These are phyloP conservation scores for Cheilosia pagana DNA, from an alignment of 2,888 invertebrate genomes.

Conservation along the genomic window DNA sequence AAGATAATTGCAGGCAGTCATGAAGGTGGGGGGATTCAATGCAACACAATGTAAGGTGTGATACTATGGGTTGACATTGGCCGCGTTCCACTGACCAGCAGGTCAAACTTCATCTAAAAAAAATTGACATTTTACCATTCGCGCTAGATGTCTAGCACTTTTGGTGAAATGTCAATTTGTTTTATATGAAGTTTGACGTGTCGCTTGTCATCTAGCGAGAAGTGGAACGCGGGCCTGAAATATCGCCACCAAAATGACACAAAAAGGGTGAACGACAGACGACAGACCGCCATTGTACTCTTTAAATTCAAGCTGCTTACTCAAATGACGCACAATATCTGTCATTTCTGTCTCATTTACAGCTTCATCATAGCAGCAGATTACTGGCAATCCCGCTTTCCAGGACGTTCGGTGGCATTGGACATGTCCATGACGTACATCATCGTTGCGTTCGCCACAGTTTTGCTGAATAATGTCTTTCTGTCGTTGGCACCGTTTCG, in stretches of 20 bases:
- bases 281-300: too few species aligned
- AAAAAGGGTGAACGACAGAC: too few species aligned
- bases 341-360: constrained; percentile 28
- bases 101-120: too few species aligned
- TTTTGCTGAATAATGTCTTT: constrained; percentile 92
- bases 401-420: constrained; percentile 93
- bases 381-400: constrained; percentile 94
- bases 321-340: neutral
- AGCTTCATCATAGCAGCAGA: constrained; percentile 97
- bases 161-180: too few species aligned
- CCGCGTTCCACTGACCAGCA: too few species aligned
- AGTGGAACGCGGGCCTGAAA: too few species aligned
- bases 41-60: neutral
- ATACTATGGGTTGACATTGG: too few species aligned
- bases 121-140: too few species aligned
- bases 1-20: constrained; percentile 7
- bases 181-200: too few species aligned
- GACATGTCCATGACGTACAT: constrained; percentile 97
- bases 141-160: too few species aligned
- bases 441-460: constrained; percentile 94
- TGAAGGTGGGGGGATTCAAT: neutral
- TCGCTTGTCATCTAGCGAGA: too few species aligned
- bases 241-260: too few species aligned
- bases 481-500: constrained; percentile 92
- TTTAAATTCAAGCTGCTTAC: neutral